Evolutionary conservation across 1,140 invertebrate species (phyloP).

Genomic region (Danaus melanippus): DNA sequence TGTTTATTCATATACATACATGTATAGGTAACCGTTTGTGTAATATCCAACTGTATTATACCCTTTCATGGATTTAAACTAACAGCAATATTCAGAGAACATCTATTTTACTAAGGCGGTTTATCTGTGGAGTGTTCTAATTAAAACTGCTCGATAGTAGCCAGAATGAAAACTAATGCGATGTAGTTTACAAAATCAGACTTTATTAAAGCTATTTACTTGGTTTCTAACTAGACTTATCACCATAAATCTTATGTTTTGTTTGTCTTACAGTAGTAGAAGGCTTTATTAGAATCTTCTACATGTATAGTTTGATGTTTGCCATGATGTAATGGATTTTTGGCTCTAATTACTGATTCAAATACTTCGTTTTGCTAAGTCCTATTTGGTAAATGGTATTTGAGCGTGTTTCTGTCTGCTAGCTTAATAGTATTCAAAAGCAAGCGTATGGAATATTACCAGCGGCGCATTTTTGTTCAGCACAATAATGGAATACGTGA

Average conservation of each 20-base stretch:
- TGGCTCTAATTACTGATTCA: conserved; percentile 9
- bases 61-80: too few species aligned
- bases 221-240: conserved; percentile 19
- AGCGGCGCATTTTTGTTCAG: conserved; percentile 48
- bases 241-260: conserved; percentile 20
- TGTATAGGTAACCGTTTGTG: too few species aligned
- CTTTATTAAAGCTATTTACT: conserved; percentile 23
- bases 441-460: conserved; percentile 50
- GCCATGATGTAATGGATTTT: background rate
- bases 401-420: conserved; percentile 14
- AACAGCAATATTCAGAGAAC: too few species aligned
- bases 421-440: conserved; percentile 47
- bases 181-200: conserved; percentile 32
- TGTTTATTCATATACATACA: too few species aligned
- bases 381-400: conserved; percentile 12
- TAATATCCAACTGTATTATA: too few species aligned
- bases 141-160: conserved; percentile 18
- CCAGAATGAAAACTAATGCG: conserved; percentile 28
- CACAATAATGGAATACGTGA: conserved; percentile 54
- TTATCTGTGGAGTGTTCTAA: conserved; percentile 17
- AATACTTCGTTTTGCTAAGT: conserved; percentile 1
- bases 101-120: conserved; percentile 17
- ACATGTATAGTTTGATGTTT: too few species aligned
- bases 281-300: too few species aligned
- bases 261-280: background rate